A percentile compares a stretch with the other conserved stretches of the same genome.
Conservation (phyloP, 2,797 vertebrate species). For the Hozukius guyotensis region DNA sequence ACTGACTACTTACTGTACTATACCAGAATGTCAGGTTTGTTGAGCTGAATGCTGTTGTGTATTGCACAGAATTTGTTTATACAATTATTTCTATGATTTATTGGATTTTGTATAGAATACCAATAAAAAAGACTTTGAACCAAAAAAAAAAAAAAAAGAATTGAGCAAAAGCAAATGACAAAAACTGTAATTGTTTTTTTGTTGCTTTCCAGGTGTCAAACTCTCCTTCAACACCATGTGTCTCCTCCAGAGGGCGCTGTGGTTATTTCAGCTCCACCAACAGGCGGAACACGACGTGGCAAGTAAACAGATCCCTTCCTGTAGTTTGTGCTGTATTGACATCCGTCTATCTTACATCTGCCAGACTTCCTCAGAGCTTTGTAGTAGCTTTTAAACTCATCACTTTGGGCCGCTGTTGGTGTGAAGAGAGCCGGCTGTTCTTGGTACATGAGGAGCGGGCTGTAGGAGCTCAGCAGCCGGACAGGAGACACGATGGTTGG, state of each 20-base stretch:
- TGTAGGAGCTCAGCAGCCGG: constrained; percentile 48
- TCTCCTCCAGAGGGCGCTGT: constrained; percentile 14
- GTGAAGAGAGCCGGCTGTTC: neutral
- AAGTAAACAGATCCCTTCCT: constrained; percentile 64
- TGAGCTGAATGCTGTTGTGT: too few relatives aligned
- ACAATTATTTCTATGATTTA: too few relatives aligned
- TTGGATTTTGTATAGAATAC: too few relatives aligned
- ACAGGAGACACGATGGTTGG: constrained; percentile 64
- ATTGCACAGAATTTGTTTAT: too few relatives aligned
- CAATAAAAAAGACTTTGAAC: too few relatives aligned
- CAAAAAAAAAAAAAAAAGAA: too few relatives aligned
- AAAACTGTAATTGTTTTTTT: neutral
- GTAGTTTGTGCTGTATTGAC: constrained; percentile 51
- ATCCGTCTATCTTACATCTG: constrained; percentile 6
- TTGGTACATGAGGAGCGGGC: constrained; percentile 38
- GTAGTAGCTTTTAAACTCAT: accelerated
- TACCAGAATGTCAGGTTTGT: too few relatives aligned
- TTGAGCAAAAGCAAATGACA: too few relatives aligned
- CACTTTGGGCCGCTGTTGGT: neutral
- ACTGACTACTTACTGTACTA: too few relatives aligned
- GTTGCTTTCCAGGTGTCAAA: too few relatives aligned
- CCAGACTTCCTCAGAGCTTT: neutral
- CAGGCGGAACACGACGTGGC: constrained; percentile 80
- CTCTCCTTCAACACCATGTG: accelerated
- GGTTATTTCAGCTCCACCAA: neutral